Percentiles rank a stretch among this genome's conserved stretches.
phyloP scores from a whole-genome alignment of 2,797 vertebrate genomes.

The Mionectes olivaceus region DNA sequence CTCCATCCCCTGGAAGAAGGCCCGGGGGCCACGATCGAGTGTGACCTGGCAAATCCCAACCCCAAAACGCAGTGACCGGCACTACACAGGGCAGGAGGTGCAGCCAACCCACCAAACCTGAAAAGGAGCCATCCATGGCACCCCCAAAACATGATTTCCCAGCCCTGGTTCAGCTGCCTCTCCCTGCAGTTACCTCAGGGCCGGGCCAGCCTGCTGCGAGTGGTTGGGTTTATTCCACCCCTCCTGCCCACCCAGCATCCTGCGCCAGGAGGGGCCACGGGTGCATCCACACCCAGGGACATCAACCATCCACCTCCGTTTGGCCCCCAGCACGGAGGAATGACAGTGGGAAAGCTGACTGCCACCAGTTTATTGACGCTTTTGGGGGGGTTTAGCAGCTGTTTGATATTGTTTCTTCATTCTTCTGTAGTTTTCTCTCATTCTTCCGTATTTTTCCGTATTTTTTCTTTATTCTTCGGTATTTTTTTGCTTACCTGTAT shows the following conservation, averaged over 20 bases:
- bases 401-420: not conserved
- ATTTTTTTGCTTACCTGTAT: not conserved
- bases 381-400: not conserved
- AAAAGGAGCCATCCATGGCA: accelerated
- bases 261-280: not conserved
- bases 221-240: not conserved
- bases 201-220: not conserved
- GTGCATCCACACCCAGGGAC: not conserved
- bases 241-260: not conserved
- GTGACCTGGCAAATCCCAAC: not conserved
- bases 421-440: not conserved
- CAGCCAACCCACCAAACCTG: not conserved
- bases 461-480: not conserved
- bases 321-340: not conserved
- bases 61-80: not conserved
- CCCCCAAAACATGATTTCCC: not conserved
- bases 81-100: not conserved
- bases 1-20: not conserved
- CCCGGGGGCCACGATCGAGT: accelerated
- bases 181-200: not conserved
- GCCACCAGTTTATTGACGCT: not conserved
- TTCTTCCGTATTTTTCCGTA: not conserved
- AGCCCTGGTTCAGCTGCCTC: not conserved
- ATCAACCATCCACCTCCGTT: not conserved
- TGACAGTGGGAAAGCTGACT: not conserved